Base-by-base conservation (phyloP, 2,113 vertebrate species). In the Poicephalus gulielmi region DNA sequence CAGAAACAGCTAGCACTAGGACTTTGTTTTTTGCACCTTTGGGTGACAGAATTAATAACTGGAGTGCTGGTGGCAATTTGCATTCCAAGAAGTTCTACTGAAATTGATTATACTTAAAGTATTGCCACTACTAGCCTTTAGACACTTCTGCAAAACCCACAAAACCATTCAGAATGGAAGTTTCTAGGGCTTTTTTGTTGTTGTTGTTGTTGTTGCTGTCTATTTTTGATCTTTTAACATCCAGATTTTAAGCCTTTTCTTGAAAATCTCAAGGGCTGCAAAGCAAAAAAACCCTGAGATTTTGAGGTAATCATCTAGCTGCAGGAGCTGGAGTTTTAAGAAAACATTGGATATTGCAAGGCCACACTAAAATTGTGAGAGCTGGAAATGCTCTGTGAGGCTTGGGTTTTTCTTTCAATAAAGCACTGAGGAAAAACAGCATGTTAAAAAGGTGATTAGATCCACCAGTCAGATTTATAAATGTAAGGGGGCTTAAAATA, bases 391-490 rank as follows among this genome's bases (percentile, higher is more conserved):
- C 50, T 67, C 79, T 91, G 78, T 90, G 93, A 90, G 83, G 76
- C 60, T 94, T 94, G 77, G 64, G 90, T 94, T 93, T 95, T 86
- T 75, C 68, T 94, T 93, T 84, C 86, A 47, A 62, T 55, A 39
- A 77, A 84, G 47, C 37, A 75, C 5, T 28, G 39, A 90, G 55
- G 69, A 90, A 88, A 92, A 93, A 7, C 9, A 96, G 43, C 46
- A 84, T 0, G 0, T 88, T 78, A 90, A 88, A 90, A 86, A 64
- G 64, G 49, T 47, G 83, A 93, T 92, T 95, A 94, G 76, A 86
- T 94, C 60, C 37, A 90, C 73, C 28, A 70, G 67, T 33, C 49
- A 92, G 76, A 87, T 93, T 93, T 87, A 78, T 78, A 75, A 96
- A 92, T 68, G 33, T 86, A 94, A 84, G 5, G 11, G 22, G 31